phyloP scores from a whole-genome alignment of 2,113 vertebrate genomes.

The Sander lucioperca region DNA sequence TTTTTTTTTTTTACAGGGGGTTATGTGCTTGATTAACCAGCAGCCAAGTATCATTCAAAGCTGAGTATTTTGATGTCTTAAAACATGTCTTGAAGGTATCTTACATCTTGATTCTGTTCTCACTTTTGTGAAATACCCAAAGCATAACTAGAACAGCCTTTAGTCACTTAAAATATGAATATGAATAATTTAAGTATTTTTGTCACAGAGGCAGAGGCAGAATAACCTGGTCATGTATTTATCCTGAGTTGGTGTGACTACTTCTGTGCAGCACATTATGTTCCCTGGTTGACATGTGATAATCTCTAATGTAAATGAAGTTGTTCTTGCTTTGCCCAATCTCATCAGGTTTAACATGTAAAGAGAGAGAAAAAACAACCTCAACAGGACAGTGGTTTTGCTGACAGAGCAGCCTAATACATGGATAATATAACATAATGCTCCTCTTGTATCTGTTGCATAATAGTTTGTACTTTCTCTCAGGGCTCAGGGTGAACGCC shows the following conservation, averaged over 20 bases:
- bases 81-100: no score
- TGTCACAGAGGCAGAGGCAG: not conserved
- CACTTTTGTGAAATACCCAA: not conserved
- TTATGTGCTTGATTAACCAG: no score
- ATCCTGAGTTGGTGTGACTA: not conserved
- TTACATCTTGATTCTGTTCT: no score
- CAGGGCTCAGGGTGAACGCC: conserved; percentile 25
- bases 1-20: no score
- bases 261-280: not conserved
- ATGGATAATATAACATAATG: conserved; percentile 4
- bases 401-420: conserved; percentile 3
- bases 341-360: not conserved
- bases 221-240: not conserved
- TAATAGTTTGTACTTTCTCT: conserved; percentile 47
- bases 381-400: not conserved
- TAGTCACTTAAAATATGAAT: not conserved
- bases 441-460: conserved; percentile 31
- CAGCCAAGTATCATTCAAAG: no score
- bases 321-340: not conserved
- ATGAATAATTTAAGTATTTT: not conserved
- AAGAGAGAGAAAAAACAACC: not conserved
- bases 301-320: not conserved
- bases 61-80: no score
- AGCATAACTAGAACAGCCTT: not conserved
- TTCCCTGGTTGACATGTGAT: not conserved